Evolutionary conservation across 35 echinoderm and acorn worm species (phyloP), one percentile per base, ranked within the genome.

Genomic region (Ophioderma brevispina): DNA sequence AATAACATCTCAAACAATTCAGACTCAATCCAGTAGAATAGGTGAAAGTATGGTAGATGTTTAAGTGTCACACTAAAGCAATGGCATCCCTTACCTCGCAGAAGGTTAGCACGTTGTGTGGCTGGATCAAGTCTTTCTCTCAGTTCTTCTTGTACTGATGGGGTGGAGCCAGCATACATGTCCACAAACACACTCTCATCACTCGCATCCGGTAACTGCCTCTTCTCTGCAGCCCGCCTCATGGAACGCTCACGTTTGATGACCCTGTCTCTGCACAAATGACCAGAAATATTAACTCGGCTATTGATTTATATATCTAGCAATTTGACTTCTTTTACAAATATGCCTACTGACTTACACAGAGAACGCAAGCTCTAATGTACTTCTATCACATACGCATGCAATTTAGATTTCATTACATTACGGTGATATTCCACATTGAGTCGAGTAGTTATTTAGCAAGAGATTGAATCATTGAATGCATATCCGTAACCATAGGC

Each of bases 61-160:
- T n/a, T n/a, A n/a, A n/a, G n/a, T n/a, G n/a, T n/a, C n/a, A n/a
- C n/a, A n/a, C n/a, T n/a, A n/a, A n/a, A n/a, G n/a, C n/a, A n/a
- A n/a, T n/a, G n/a, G n/a, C n/a, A n/a, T n/a, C 17, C 18, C 55
- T 75, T 64, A 85, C 83, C 79, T 81, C 91, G 49, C 33, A 96
- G 34, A 33, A 96, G 55, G 36, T 91, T 86, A 18, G 88, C 85
- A 0, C 91, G 64, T 40, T 89, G 85, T 43, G 86, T 82, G 13
- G 86, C 50, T 18, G 93, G 94, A 25, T 93, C 91, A 36, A 98
- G 75, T 77, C 96, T 89, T n/a, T 98, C 79, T 55, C 94, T 95
- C 38, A 98, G 59, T 38, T 98, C 96, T 84, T 98, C 96, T 77
- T 92, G 94, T n/a, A 98, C 96, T 10, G 96, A 98, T 78, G 96